Base-by-base conservation (phyloP, 2,113 vertebrate species). In the Corythornis vintsioides region DNA sequence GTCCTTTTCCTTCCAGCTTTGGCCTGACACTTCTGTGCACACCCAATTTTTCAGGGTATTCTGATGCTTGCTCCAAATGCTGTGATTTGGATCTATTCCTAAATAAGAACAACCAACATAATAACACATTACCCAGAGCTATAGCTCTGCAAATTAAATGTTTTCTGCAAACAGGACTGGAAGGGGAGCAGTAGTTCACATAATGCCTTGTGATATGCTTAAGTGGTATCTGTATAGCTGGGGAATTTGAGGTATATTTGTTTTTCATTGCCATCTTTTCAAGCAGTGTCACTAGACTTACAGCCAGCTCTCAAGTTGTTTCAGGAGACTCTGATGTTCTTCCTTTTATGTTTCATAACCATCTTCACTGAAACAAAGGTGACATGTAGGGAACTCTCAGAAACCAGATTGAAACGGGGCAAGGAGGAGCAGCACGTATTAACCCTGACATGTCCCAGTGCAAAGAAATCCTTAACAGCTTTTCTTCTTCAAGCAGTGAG, bases 91-190 rank as follows among this genome's bases (percentile, higher is more conserved):
- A 86, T 89, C 79, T 87, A 47, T 60, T 78, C 35, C 52, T 83
- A 80, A 88, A 47, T 74, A 90, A 82, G 64, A 94, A 67, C 26
- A 50, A 52, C 70, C 50, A 29, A 40, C 60, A 76, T 79, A 61
- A 61, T 79, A 94, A 25, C 13, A 95, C 31, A 35, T 88, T 88
- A 63, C 73, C 72, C 60, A 72, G 29, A 94, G 6, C 69, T 74
- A 84, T 77, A 88, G 65, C 61, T 70, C 35, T 81, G 52, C 35
- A 86, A 93, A 95, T 95, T 74, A 89, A 97, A 91, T 75, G 35
- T 79, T 86, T 93, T 29, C 55, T 83, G 48, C 47, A 95, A 94
- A 89, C 45, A 92, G 35, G 63, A 78, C 64, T 88, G 52, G 52
- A 89, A 88, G 66, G 66, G 40, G 72, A 91, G 47, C 17, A 87